Conservation (phyloP, 2,888 invertebrate species). For the Nomada hirtipes region DNA sequence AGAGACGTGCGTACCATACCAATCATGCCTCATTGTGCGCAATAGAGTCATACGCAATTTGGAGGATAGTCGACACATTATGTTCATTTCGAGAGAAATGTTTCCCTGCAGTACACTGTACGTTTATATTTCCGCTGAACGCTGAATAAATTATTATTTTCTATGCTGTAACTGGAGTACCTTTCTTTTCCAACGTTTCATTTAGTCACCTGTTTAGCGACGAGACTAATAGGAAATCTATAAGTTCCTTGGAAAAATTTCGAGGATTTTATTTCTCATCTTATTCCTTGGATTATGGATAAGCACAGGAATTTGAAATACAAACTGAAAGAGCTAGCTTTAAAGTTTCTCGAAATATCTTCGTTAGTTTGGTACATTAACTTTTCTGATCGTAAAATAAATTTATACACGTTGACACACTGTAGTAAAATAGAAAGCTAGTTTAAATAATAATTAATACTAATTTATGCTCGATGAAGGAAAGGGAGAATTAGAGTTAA, state of each 20-base stretch:
- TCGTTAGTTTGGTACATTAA: no score
- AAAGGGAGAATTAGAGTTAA: no score
- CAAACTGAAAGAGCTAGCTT: no score
- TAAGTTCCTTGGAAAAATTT: no score
- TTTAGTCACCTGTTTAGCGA: conserved; percentile 20
- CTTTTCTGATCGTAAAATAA: no score
- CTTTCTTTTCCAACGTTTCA: conserved; percentile 9
- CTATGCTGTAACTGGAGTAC: conserved; percentile 75
- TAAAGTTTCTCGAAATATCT: no score
- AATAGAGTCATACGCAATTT: conserved; percentile 40
- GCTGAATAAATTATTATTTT: conserved; percentile 84
- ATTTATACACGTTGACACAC: no score
- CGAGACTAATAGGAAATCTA: not conserved
- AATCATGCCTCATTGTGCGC: conserved; percentile 27
- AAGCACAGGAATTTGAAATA: no score
- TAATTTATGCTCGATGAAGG: no score
- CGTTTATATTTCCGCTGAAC: conserved; percentile 77
- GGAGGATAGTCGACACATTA: conserved; percentile 39
- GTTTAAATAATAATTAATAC: no score
- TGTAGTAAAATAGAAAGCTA: no score
- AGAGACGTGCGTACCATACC: not conserved
- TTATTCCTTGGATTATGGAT: not conserved
- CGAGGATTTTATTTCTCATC: no score
- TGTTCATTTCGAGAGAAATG: conserved; percentile 49
- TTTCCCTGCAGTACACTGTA: conserved; percentile 69